A percentile compares a stretch with the other conserved stretches of the same genome.
These are phyloP conservation scores for Fragum sueziense DNA, from an alignment of 2,888 invertebrate genomes.

Conservation along the genomic window DNA sequence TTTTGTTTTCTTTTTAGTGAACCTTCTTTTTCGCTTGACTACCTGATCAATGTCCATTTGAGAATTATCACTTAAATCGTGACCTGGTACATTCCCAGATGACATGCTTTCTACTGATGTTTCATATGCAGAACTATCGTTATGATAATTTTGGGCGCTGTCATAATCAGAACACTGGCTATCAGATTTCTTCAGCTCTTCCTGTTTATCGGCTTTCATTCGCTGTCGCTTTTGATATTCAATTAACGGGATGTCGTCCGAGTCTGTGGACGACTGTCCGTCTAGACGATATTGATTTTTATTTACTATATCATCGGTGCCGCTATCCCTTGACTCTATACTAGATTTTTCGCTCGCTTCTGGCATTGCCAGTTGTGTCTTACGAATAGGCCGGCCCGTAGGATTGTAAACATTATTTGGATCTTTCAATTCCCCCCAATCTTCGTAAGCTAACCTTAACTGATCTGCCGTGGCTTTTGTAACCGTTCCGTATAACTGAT, in stretches of 20 bases:
- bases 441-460: neutral
- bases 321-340: neutral
- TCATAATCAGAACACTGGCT: too few species aligned
- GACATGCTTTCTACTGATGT: too few species aligned
- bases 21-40: too few species aligned
- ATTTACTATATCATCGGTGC: neutral
- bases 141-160: too few species aligned
- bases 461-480: neutral
- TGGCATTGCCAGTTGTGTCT: neutral
- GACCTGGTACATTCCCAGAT: too few species aligned
- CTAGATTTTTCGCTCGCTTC: neutral
- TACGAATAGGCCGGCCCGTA: neutral
- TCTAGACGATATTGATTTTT: neutral
- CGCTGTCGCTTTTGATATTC: neutral
- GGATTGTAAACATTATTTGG: too few species aligned
- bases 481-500: neutral
- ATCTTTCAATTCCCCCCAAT: neutral
- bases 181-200: too few species aligned
- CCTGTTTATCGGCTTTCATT: too few species aligned
- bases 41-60: too few species aligned
- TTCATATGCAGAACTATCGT: too few species aligned
- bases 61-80: too few species aligned
- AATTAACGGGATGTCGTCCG: neutral
- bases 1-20: too few species aligned
- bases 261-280: neutral